Evolutionary conservation across 2,797 vertebrate genomes (phyloP).

Genomic region (Botia almorhae): DNA sequence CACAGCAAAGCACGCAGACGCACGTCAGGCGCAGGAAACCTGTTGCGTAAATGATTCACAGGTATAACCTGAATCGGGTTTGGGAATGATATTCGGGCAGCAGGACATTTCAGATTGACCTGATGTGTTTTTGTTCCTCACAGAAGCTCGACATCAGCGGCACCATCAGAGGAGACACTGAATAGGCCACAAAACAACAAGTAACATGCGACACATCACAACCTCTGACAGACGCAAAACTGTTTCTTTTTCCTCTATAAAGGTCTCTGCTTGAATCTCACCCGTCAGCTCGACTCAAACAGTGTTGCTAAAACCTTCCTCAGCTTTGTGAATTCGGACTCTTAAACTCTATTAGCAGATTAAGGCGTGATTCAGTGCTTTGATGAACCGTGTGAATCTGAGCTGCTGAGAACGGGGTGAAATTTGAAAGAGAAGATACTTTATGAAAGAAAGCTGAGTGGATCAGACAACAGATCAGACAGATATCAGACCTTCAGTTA

Average conservation of each 20-base stretch:
- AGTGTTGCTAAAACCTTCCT: neutral
- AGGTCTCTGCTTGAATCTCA: neutral
- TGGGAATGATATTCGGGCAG: neutral
- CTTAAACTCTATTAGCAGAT: slow-evolving; percentile 79
- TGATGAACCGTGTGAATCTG: no score
- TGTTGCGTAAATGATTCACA: no score
- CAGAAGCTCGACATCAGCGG: slow-evolving; percentile 87
- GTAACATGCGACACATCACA: slow-evolving; percentile 50
- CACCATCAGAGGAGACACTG: slow-evolving; percentile 88
- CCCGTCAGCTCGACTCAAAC: neutral
- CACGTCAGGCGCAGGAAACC: no score
- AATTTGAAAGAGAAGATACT: no score
- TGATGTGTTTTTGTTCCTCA: slow-evolving; percentile 35
- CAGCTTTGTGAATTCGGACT: slow-evolving; percentile 79
- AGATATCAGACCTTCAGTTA: no score
- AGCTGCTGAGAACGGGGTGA: no score
- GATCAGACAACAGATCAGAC: no score
- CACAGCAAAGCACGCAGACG: slow-evolving; percentile 81
- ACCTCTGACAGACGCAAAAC: neutral
- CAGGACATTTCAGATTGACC: neutral
- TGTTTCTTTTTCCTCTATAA: neutral
- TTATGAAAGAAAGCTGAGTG: no score
- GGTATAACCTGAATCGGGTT: no score
- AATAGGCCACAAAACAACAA: slow-evolving; percentile 58
- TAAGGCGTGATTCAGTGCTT: slow-evolving; percentile 71